Evolutionary conservation across 2,113 vertebrate species (phyloP), one percentile per base, ranked within the genome.

Genomic region (Lepisosteus oculatus): DNA sequence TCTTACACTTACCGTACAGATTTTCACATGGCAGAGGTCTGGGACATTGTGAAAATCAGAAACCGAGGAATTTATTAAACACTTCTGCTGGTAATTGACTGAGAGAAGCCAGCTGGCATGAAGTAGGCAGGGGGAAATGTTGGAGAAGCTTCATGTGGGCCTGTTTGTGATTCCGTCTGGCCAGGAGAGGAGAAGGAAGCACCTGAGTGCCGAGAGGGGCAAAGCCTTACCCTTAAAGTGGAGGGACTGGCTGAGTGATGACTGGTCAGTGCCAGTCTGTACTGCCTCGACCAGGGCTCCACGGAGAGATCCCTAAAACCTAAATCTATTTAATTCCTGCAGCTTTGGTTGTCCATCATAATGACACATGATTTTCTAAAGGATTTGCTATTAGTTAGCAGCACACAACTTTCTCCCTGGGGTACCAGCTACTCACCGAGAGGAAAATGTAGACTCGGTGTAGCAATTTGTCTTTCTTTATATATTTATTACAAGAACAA

Each of bases 401-500:
- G 85, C 84, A 86, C 82, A 80, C 77, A 89, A 85, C 83, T 89
- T 89, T 92, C 86, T 91, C 90, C 88, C 87, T 89, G 81, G 90
- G 89, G 91, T 88, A 84, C 86, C 83, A 86, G 87, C 85, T 89
- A 89, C 89, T 90, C 86, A 86, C 90, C 85, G 91, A 86, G 89
- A 93, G 87, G 91, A 92, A 91, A 93, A 94, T 93, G 88, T 88
- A 85, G 89, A 89, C 89, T 90, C 90, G 85, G 88, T 90, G 88
- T 89, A 90, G 91, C 92, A 91, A 95, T 94, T 93, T 93, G 91
- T 94, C 92, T 93, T 92, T 92, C 89, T 90, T 93, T 90, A 94
- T 93, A 92, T 91, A 92, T 94, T 93, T 92, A 93, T 93, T 91
- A 91, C 91, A 89, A 90, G 89, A 92, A 86, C 89, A 92, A 93